These are phyloP conservation scores for Chamaetylas fuelleborni DNA, from an alignment of 2,113 vertebrate genomes.

Conservation along the genomic window DNA sequence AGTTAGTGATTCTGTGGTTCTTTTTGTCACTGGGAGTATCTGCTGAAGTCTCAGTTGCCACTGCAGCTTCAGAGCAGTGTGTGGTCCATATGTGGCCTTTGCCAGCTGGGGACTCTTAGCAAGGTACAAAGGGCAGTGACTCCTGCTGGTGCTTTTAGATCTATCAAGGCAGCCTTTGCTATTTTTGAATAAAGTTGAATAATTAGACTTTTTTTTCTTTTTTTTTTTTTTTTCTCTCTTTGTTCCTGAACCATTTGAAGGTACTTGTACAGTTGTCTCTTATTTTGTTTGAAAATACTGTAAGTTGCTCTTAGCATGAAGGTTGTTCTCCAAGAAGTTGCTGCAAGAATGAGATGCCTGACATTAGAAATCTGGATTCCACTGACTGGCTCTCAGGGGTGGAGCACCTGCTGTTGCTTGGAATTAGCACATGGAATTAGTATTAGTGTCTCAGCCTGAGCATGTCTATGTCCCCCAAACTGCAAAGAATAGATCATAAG, in stretches of 20 bases:
- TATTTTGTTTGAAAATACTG: not conserved
- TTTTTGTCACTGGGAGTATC: not conserved
- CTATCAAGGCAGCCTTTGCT: constrained; percentile 12
- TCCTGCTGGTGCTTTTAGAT: constrained; percentile 14
- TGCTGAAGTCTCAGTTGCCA: not conserved
- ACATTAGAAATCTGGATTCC: not conserved
- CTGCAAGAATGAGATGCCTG: not conserved
- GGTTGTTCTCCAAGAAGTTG: not conserved
- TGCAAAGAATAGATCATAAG: not conserved
- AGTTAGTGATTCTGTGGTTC: not conserved
- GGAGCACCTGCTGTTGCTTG: rapidly evolving
- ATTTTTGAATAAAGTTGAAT: not conserved
- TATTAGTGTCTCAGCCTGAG: not conserved
- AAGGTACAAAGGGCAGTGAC: not conserved
- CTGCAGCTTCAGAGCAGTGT: not conserved
- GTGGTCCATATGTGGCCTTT: not conserved
- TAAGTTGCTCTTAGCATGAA: not conserved
- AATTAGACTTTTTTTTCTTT: not conserved
- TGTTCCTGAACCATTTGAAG: not conserved
- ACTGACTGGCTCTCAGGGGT: not conserved
- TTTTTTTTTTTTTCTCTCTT: not conserved
- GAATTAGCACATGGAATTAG: not conserved
- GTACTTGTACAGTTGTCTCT: not conserved
- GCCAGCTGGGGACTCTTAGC: not conserved
- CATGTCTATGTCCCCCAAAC: rapidly evolving